Evolutionary conservation across 1,140 invertebrate species (phyloP), one percentile per base, ranked within the genome.

Genomic region (Phortica variegata): DNA sequence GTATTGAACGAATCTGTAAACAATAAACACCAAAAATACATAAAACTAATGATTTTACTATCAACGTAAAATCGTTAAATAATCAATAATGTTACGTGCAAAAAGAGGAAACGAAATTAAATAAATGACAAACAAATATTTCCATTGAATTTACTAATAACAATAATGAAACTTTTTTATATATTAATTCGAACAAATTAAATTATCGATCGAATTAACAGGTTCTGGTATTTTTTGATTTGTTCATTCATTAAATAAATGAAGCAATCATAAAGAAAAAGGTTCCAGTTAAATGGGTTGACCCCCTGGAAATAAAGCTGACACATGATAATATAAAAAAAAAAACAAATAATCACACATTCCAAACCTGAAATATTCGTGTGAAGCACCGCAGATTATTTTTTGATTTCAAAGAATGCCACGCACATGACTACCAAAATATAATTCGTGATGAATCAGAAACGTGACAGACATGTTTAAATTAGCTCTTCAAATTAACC

Each of bases 1-100:
- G 96, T 98, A 74, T 98, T 98, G 75, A 98, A 99, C 16, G 88
- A 91, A 62, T 90, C 92, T 87, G 65, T 16, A n/a, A n/a, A n/a
- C n/a, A 49, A 12, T 7, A 29, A 68, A 63, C 10, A 45, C 3
- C 7, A 16, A 47, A 33, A 29, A 15, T 5, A 32, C 40, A 17
- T 3, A 4, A 10, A 9, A 13, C 32, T 52, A 52, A 46, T 37
- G 57, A 32, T 19, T 17, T 45, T 31, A 7, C 6, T 13, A 36
- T 10, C 18, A 9, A 12, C 17, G 3, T 21, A 34, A 18, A 2
- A 34, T 10, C 33, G 2, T 13, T 33, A 16, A 1, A 20, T 16
- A 19, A 12, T 29, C 8, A n/a, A 49, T 8, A 3, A 47, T 20
- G 29, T 43, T 8, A 29, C 20, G 53, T 38, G 47, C 38, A 38